Evolutionary conservation across 2,113 vertebrate species (phyloP).

Genomic region (Saguinus imperator): DNA sequence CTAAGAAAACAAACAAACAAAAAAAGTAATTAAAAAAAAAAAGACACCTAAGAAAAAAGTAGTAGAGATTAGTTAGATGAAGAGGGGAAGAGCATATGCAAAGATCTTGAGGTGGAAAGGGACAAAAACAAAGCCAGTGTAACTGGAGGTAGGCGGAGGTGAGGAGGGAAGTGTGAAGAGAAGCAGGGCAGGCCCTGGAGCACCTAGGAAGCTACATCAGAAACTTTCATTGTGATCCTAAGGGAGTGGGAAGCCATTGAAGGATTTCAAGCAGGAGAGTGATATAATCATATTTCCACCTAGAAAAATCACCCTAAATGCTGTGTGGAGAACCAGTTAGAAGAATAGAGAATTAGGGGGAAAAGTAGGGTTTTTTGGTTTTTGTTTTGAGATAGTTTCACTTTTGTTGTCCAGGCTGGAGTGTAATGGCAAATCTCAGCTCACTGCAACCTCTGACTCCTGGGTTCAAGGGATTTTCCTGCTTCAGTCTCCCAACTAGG

Average conservation of each 20-base stretch:
- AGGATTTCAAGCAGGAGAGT: neutral
- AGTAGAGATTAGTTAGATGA: neutral
- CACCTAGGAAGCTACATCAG: neutral
- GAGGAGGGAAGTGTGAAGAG: neutral
- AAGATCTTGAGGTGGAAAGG: neutral
- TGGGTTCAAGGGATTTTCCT: too few species aligned
- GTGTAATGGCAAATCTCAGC: too few species aligned
- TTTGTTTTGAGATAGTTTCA: too few species aligned
- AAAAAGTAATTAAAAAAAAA: too few species aligned
- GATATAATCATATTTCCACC: neutral
- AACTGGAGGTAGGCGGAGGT: neutral
- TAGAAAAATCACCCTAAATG: slow-evolving; percentile 20
- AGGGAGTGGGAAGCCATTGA: neutral
- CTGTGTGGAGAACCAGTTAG: neutral
- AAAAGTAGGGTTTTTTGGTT: too few species aligned
- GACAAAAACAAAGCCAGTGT: slow-evolving; percentile 12
- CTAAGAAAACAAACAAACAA: neutral
- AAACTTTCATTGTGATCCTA: slow-evolving; percentile 9
- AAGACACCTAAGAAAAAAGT: neutral
- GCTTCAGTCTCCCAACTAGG: too few species aligned
- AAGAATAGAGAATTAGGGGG: neutral
- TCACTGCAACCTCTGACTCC: too few species aligned
- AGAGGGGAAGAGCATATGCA: neutral
- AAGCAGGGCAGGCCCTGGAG: neutral
- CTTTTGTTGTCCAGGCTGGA: too few species aligned